These are phyloP conservation scores for Seladonia tumulorum DNA, from an alignment of 2,888 invertebrate genomes.

Conservation along the genomic window DNA sequence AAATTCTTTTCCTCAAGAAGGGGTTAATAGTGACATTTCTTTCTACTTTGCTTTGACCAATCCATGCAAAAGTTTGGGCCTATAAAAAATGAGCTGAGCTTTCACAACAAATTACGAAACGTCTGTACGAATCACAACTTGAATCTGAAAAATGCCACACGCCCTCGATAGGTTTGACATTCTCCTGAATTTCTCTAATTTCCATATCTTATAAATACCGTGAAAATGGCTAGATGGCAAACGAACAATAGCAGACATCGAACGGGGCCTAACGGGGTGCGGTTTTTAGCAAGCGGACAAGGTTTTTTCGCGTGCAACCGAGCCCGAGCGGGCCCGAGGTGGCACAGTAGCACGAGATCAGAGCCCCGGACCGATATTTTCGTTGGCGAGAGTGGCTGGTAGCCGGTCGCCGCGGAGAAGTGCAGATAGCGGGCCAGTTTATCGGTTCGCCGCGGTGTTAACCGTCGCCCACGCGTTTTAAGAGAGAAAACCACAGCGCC, in stretches of 20 bases:
- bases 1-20: too few relatives aligned
- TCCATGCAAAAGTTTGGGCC: not conserved
- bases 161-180: not conserved
- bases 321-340: slow-evolving; percentile 28
- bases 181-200: not conserved
- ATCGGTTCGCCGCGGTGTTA: slow-evolving; percentile 77
- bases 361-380: slow-evolving; percentile 58
- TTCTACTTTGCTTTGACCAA: too few relatives aligned
- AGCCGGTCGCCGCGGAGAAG: slow-evolving; percentile 74
- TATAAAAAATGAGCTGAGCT: fast-evolving
- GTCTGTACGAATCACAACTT: not conserved
- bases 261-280: not conserved
- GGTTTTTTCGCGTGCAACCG: not conserved
- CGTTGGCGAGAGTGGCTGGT: slow-evolving; percentile 66
- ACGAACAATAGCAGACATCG: not conserved
- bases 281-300: not conserved
- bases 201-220: not conserved
- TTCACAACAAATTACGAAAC: not conserved
- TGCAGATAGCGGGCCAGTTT: slow-evolving; percentile 79
- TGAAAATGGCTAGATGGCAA: not conserved
- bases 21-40: too few relatives aligned
- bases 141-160: not conserved
- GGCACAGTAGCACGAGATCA: slow-evolving; percentile 61
- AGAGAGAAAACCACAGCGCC: slow-evolving; percentile 61
- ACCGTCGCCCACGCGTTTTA: slow-evolving; percentile 79